Base-by-base conservation (phyloP, 2,888 invertebrate genomes). In the Tupiocoris notatus region DNA sequence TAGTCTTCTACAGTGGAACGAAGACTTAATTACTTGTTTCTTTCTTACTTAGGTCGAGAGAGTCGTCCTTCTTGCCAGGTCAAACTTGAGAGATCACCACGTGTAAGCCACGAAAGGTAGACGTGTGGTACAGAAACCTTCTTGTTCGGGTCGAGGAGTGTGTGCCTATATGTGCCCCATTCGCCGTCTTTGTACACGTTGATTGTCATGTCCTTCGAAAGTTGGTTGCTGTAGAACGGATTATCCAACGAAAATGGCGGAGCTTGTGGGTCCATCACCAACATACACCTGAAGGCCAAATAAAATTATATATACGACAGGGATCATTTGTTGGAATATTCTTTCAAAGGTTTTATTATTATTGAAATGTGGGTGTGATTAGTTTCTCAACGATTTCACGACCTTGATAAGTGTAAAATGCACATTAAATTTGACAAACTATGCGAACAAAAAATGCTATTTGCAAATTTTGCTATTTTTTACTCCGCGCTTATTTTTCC, bases 81-180 rank as follows among this genome's bases (percentile, higher is more conserved):
- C 59, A 98, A 83, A 0, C 94, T 91, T 0, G 93, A 91, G 73
- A 98, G 86, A 83, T 98, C 97, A 66, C 97, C 97, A 73, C 91
- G 88, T 0, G 91, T 89, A 16, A 88, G 82, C 0, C 91, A 89
- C 84, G 94, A 93, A 1, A 91, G 90, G 83, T 89, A 94, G 0
- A 91, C 92, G 83, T 96, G 93, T 78, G 88, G 87, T 7, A 84
- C 86, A 1, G 84, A 82, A 17, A 54, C 57, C 21, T 70, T 74
- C 6, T 84, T 82, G 18, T 86, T 79, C 63, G 88, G 85, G 6
- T 87, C 86, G 0, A 95, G 83, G 0, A 89, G 86, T 9, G 94
- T 83, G 84, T 96, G 95, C n/a, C 95, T 88, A 83, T 93, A 95
- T 0, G 92, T 91, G n/a, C 95, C 92, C 92, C 86, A 92, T 81